phyloP scores from a whole-genome alignment of 37 sponge, comb jelly and placozoan species.

The Spongilla lacustris region DNA sequence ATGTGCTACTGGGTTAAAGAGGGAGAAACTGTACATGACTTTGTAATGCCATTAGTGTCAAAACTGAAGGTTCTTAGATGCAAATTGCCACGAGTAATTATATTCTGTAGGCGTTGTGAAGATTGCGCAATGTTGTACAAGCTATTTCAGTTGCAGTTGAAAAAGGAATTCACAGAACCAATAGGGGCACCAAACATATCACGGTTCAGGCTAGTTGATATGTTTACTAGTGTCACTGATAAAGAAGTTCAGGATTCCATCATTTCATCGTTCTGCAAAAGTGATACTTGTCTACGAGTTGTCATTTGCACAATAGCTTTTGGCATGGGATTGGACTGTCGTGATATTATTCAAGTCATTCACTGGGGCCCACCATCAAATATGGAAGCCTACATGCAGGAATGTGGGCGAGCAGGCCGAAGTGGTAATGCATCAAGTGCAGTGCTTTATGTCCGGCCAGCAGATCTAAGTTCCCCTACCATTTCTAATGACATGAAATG shows the following conservation, averaged over 20 bases:
- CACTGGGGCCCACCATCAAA: constrained; percentile 17
- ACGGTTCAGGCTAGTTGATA: constrained; percentile 23
- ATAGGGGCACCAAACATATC: constrained; percentile 4
- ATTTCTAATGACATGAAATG: constrained; percentile 2
- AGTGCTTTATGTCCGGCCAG: background rate
- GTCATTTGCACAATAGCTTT: constrained; percentile 39
- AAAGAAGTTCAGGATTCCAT: constrained; percentile 4
- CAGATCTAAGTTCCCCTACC: background rate
- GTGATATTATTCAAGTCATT: constrained; percentile 14
- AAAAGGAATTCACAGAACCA: background rate
- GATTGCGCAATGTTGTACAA: too few species aligned
- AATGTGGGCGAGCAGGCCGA: constrained; percentile 21
- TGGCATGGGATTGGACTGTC: constrained; percentile 27
- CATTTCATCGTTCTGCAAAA: background rate
- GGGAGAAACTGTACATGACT: too few species aligned
- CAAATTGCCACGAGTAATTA: too few species aligned
- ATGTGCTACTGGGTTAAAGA: background rate
- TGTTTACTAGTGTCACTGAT: constrained; percentile 23
- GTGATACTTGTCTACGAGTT: background rate
- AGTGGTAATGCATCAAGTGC: constrained; percentile 6
- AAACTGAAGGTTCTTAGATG: too few species aligned
- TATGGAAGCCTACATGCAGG: constrained; percentile 24
- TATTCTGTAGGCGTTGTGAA: too few species aligned
- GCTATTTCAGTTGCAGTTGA: too few species aligned
- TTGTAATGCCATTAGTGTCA: too few species aligned